Conservation (phyloP, 2,113 vertebrate species). For the Felis chaus region DNA sequence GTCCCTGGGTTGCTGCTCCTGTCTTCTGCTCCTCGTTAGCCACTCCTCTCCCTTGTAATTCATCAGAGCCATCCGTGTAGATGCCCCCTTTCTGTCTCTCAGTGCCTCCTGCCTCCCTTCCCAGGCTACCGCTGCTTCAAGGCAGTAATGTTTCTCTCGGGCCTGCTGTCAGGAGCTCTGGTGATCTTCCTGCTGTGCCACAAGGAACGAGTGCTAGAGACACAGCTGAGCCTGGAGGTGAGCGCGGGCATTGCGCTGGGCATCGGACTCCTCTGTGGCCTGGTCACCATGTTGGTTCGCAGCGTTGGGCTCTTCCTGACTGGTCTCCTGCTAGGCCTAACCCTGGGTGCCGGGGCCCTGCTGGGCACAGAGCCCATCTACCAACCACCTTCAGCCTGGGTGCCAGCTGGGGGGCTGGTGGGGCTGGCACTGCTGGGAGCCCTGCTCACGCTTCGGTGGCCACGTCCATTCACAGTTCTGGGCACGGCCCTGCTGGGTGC, state of each 20-base stretch:
- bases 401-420: slow-evolving; percentile 89
- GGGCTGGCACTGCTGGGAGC: slow-evolving; percentile 91
- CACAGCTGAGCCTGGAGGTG: slow-evolving; percentile 91
- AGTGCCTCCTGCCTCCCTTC: slow-evolving; percentile 29
- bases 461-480: slow-evolving; percentile 88
- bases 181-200: slow-evolving; percentile 94
- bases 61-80: neutral
- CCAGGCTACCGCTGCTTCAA: slow-evolving; percentile 94
- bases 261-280: slow-evolving; percentile 92
- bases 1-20: neutral
- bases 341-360: slow-evolving; percentile 87
- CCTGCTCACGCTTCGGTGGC: slow-evolving; percentile 91
- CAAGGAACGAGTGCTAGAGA: slow-evolving; percentile 92
- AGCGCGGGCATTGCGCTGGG: slow-evolving; percentile 92
- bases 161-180: slow-evolving; percentile 91
- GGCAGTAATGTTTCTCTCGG: slow-evolving; percentile 94
- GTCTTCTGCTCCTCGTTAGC: neutral
- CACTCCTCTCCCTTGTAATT: neutral
- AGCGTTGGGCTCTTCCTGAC: slow-evolving; percentile 94
- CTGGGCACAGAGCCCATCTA: slow-evolving; percentile 88
- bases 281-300: slow-evolving; percentile 93
- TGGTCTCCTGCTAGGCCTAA: slow-evolving; percentile 91
- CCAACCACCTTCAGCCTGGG: slow-evolving; percentile 90
- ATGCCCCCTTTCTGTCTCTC: neutral
- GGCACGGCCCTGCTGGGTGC: slow-evolving; percentile 91